Percentiles rank a stretch among this genome's conserved stretches.
These are phyloP conservation scores for Morone chrysops DNA, from an alignment of 2,113 vertebrate species.

Conservation along the genomic window DNA sequence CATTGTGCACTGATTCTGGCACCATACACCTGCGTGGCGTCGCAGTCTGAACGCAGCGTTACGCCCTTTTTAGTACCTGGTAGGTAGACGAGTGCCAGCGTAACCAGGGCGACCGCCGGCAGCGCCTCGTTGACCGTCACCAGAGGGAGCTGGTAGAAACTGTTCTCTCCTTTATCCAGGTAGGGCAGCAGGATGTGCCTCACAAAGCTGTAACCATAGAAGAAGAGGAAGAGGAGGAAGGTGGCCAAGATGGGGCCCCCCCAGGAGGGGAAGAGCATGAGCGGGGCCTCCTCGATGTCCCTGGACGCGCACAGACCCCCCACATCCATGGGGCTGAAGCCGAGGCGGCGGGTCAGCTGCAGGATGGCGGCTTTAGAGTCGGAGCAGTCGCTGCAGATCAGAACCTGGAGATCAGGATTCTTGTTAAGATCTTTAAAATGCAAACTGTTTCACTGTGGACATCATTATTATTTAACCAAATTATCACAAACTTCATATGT, in stretches of 20 bases:
- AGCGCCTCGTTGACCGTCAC: conserved; percentile 88
- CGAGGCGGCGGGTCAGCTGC: conserved; percentile 85
- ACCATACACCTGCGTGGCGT: too few species aligned
- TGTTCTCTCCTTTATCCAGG: conserved; percentile 81
- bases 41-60: too few species aligned
- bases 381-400: conserved; percentile 87
- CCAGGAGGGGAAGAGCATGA: conserved; percentile 90
- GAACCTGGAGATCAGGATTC: conserved; percentile 80
- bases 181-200: conserved; percentile 88
- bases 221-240: conserved; percentile 88
- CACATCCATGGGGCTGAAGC: conserved; percentile 89
- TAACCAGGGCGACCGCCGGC: conserved; percentile 88
- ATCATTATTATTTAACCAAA: too few species aligned
- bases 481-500: too few species aligned
- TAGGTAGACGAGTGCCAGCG: conserved; percentile 90
- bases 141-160: conserved; percentile 89
- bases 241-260: conserved; percentile 84
- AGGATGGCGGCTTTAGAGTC: conserved; percentile 84
- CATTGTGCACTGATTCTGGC: too few species aligned
- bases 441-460: too few species aligned
- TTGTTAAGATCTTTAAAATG: too few species aligned
- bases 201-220: conserved; percentile 88
- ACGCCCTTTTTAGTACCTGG: conserved; percentile 57
- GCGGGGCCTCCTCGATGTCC: conserved; percentile 87
- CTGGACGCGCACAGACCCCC: conserved; percentile 84